Conservation (phyloP, 1,140 invertebrate genomes). For the Andrena cerasifolii region DNA sequence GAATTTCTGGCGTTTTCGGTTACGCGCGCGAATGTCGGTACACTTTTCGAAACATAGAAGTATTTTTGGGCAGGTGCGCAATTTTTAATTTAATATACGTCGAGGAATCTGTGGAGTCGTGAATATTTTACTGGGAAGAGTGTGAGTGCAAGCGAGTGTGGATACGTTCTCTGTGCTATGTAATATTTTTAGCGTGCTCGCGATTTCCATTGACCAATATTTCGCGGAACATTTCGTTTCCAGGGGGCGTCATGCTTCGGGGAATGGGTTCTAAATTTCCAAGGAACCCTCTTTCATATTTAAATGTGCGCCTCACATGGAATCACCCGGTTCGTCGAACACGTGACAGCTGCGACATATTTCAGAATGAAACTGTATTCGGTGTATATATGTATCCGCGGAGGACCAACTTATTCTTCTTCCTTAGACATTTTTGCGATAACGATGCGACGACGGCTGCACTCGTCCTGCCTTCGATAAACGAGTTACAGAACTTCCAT, state of each 20-base stretch:
- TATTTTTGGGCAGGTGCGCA: too few species aligned
- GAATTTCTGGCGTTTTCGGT: too few species aligned
- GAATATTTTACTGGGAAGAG: constrained; percentile 17
- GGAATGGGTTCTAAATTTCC: constrained; percentile 70
- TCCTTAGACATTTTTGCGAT: constrained; percentile 40
- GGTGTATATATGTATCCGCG: constrained; percentile 11
- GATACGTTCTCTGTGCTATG: background rate
- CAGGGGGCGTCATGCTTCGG: constrained; percentile 33
- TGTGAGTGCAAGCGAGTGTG: background rate
- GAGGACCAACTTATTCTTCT: constrained; percentile 37
- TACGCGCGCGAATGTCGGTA: too few species aligned
- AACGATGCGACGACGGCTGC: constrained; percentile 21
- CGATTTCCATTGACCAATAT: constrained; percentile 48
- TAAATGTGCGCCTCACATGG: constrained; percentile 69
- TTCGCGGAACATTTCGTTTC: constrained; percentile 20
- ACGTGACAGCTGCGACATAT: constrained; percentile 53
- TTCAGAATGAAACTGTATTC: constrained; percentile 50
- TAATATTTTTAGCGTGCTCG: background rate
- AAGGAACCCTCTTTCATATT: constrained; percentile 73
- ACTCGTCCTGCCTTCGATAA: background rate
- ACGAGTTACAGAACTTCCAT: background rate
- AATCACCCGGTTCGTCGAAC: constrained; percentile 52
- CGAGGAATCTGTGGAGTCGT: background rate
- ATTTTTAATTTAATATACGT: background rate
- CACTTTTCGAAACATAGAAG: too few species aligned